A percentile compares a stretch with the other conserved stretches of the same genome.
These are phyloP conservation scores for Diadromus collaris DNA, from an alignment of 2,888 invertebrate species.

Conservation along the genomic window DNA sequence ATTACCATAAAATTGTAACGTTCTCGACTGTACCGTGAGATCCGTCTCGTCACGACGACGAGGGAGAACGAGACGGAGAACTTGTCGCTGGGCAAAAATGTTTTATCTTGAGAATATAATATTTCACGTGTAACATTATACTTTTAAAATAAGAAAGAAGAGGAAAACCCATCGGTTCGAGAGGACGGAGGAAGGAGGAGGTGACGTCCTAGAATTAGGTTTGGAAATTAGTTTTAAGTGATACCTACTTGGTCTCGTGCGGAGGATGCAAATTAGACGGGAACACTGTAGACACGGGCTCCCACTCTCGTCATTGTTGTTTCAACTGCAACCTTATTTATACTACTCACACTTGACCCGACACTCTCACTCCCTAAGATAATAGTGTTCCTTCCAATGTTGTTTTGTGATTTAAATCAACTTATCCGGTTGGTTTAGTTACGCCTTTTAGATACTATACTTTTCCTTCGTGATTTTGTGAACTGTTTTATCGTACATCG, in stretches of 20 bases:
- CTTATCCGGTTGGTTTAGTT: not conserved
- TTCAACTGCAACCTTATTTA: slow-evolving; percentile 37
- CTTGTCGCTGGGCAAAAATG: slow-evolving; percentile 62
- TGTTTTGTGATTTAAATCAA: not conserved
- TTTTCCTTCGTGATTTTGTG: no score
- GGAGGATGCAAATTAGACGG: slow-evolving; percentile 68
- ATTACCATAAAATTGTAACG: slow-evolving; percentile 60
- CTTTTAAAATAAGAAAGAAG: slow-evolving; percentile 69
- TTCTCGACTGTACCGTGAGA: slow-evolving; percentile 13
- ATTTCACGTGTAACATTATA: slow-evolving; percentile 70
- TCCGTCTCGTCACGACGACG: not conserved
- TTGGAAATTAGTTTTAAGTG: slow-evolving; percentile 58
- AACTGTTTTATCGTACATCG: no score
- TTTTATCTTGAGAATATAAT: slow-evolving; percentile 71
- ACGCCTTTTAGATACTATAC: no score
- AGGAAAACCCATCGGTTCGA: slow-evolving; percentile 12
- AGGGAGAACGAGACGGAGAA: slow-evolving; percentile 8
- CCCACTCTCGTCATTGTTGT: slow-evolving; percentile 18
- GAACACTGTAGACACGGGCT: slow-evolving; percentile 10
- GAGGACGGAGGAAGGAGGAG: slow-evolving; percentile 2
- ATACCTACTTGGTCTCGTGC: slow-evolving; percentile 55
- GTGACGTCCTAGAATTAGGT: slow-evolving; percentile 48
- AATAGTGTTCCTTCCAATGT: not conserved
- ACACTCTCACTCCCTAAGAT: not conserved
- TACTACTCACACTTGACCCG: not conserved